A percentile compares a stretch with the other conserved stretches of the same genome.
phyloP scores from a whole-genome alignment of 2,113 vertebrate genomes.

The Galeopterus variegatus region DNA sequence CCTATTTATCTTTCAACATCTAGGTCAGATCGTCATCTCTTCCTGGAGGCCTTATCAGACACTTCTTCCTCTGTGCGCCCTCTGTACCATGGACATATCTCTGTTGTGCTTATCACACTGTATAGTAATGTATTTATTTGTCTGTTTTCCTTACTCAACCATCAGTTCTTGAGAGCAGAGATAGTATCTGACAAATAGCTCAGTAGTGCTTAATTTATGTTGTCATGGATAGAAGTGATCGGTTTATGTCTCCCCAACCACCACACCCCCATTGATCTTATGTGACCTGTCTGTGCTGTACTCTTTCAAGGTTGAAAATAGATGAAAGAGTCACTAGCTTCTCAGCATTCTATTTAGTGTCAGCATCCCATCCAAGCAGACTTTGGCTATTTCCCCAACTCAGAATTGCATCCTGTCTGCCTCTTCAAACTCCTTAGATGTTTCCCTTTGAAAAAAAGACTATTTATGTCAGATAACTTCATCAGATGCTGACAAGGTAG shows the following conservation, averaged over 20 bases:
- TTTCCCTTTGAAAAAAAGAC: slow-evolving; percentile 45
- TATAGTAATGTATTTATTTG: background rate
- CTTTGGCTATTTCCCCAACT: slow-evolving; percentile 47
- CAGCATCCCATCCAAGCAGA: slow-evolving; percentile 29
- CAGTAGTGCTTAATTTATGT: slow-evolving; percentile 40
- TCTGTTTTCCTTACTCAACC: background rate
- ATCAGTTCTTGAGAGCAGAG: slow-evolving; percentile 59
- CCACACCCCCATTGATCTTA: background rate
- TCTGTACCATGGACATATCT: background rate
- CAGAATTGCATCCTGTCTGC: slow-evolving; percentile 56
- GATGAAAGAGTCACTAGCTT: slow-evolving; percentile 47
- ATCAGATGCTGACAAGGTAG: slow-evolving; percentile 52
- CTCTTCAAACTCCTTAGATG: slow-evolving; percentile 50
- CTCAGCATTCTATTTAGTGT: background rate
- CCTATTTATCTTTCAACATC: background rate
- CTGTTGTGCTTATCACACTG: slow-evolving; percentile 28
- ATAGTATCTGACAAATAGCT: slow-evolving; percentile 48
- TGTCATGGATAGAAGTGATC: slow-evolving; percentile 51
- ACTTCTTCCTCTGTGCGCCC: background rate
- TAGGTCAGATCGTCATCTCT: background rate
- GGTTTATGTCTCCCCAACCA: slow-evolving; percentile 31
- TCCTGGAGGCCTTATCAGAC: slow-evolving; percentile 5
- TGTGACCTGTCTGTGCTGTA: background rate
- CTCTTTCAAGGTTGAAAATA: slow-evolving; percentile 54
- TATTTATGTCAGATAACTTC: slow-evolving; percentile 69